A percentile compares a stretch with the other conserved stretches of the same genome.
phyloP scores from a whole-genome alignment of 2,888 invertebrate species.

The Andrena hattorfiana region DNA sequence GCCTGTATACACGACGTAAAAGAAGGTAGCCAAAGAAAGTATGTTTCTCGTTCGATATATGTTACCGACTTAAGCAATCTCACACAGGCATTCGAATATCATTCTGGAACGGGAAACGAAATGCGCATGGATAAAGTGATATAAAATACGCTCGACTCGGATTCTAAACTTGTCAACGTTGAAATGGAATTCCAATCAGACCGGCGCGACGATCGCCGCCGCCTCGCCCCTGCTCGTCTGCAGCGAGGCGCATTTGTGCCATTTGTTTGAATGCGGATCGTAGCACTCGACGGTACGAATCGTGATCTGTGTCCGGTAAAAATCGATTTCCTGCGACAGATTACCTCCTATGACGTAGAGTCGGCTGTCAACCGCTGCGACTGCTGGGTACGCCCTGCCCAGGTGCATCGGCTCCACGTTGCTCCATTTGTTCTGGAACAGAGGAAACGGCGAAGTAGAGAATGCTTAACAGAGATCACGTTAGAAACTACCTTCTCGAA shows the following conservation, averaged over 20 bases:
- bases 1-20: constrained; percentile 33
- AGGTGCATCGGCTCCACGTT: constrained; percentile 90
- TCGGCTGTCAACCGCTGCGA: constrained; percentile 93
- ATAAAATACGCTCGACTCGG: constrained; percentile 43
- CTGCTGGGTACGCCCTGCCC: constrained; percentile 93
- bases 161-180: constrained; percentile 11
- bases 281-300: constrained; percentile 94
- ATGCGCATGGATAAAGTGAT: constrained; percentile 34
- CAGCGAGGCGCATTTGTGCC: constrained; percentile 92
- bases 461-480: background rate
- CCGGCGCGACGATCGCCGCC: constrained; percentile 91
- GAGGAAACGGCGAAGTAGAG: background rate
- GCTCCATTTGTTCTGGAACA: constrained; percentile 90
- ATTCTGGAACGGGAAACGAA: constrained; percentile 52
- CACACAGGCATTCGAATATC: constrained; percentile 32
- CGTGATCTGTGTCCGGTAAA: constrained; percentile 94
- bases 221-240: constrained; percentile 95
- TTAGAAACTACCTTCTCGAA: constrained; percentile 89
- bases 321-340: constrained; percentile 92
- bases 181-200: constrained; percentile 82
- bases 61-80: constrained; percentile 30
- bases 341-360: constrained; percentile 95
- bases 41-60: constrained; percentile 41
- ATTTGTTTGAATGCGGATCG: constrained; percentile 91
- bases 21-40: constrained; percentile 33